Conservation (phyloP, 2,888 invertebrate species). For the Pristionchus mayeri region DNA sequence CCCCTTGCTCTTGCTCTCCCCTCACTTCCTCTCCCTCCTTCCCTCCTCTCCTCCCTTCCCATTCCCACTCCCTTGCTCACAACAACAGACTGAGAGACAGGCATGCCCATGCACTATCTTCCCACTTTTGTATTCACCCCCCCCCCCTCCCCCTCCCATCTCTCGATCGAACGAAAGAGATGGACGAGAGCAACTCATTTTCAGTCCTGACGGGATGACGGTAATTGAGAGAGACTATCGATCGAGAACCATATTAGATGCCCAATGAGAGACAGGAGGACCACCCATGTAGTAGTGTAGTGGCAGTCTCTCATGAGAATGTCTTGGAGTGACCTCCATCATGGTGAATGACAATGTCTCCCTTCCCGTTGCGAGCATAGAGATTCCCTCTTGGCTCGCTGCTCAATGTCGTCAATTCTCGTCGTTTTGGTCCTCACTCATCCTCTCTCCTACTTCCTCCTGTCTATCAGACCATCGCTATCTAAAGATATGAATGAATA, state of each 20-base stretch:
- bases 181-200: background rate
- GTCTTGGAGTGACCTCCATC: background rate
- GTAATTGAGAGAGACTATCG: conserved; percentile 28
- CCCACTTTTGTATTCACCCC: conserved; percentile 21
- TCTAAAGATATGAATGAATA: too few species aligned
- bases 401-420: conserved; percentile 10
- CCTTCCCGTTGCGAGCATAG: background rate
- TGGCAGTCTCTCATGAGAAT: too few species aligned
- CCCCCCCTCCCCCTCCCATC: too few species aligned
- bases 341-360: background rate
- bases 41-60: background rate
- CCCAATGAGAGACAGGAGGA: background rate
- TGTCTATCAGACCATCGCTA: background rate
- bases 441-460: background rate
- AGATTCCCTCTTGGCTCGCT: too few species aligned
- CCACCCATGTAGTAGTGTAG: background rate
- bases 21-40: background rate
- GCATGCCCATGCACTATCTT: conserved; percentile 20
- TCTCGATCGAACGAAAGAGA: conserved; percentile 14
- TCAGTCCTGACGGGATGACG: conserved; percentile 18
- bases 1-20: background rate
- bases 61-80: background rate
- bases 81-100: conserved; percentile 5
- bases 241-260: background rate
- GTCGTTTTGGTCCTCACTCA: background rate